Evolutionary conservation across 2,888 invertebrate species (phyloP).

Genomic region (Acrobasis consociella): DNA sequence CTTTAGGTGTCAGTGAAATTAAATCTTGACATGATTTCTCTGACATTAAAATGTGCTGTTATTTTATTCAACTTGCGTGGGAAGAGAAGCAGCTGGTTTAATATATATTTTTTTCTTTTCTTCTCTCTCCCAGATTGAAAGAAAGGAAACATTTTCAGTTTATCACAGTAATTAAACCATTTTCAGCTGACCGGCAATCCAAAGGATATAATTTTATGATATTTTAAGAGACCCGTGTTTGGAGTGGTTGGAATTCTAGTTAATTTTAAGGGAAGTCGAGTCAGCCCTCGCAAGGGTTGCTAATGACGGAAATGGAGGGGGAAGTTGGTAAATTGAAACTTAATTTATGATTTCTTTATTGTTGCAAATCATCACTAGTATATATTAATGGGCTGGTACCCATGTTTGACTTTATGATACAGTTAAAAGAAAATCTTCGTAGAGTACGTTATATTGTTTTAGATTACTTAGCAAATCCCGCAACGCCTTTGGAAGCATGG

Average conservation of each 20-base stretch:
- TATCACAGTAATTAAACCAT: not conserved
- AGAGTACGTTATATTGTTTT: no score
- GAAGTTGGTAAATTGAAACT: conserved; percentile 17
- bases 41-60: no score
- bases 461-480: no score
- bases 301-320: conserved; percentile 40
- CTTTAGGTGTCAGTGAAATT: no score
- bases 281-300: conserved; percentile 42
- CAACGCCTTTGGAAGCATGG: no score
- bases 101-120: not conserved
- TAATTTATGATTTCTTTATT: conserved; percentile 22
- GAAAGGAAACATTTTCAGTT: not conserved
- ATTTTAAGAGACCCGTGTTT: conserved; percentile 2
- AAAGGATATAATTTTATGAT: conserved; percentile 21
- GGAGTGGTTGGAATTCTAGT: conserved; percentile 15
- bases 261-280: conserved; percentile 29
- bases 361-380: conserved; percentile 18
- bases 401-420: not conserved
- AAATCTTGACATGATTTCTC: no score
- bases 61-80: no score
- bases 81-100: no score
- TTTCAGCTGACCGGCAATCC: conserved; percentile 3
- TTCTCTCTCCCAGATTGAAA: not conserved
- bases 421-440: not conserved
- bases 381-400: conserved; percentile 3